Evolutionary conservation across 2,888 invertebrate species (phyloP).

Genomic region (Tachina fera): DNA sequence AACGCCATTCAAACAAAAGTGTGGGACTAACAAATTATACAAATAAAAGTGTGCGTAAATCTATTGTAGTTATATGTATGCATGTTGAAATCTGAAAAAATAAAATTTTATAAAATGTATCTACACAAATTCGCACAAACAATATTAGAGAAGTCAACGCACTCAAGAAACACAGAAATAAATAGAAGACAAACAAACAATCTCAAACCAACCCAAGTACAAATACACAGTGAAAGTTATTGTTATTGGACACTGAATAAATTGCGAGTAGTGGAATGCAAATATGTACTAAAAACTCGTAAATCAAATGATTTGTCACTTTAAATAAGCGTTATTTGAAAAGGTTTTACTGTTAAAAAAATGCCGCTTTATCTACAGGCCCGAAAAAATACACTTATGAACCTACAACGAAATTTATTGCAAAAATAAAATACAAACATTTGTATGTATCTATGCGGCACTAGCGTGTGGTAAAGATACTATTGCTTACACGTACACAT

Average conservation of each 20-base stretch:
- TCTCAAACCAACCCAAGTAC: slow-evolving; percentile 22
- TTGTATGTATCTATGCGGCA: too few species aligned
- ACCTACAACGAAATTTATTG: neutral
- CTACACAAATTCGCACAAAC: slow-evolving; percentile 44
- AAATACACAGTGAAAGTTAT: slow-evolving; percentile 41
- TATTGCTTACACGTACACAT: too few species aligned
- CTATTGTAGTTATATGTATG: neutral
- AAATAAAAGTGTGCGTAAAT: neutral
- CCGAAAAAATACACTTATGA: slow-evolving; percentile 12
- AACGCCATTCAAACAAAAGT: neutral
- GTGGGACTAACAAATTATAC: neutral
- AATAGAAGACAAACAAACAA: slow-evolving; percentile 37
- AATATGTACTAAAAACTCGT: too few species aligned
- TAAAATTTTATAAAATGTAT: slow-evolving; percentile 2
- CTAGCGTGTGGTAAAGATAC: too few species aligned
- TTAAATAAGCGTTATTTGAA: neutral
- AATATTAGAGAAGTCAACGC: slow-evolving; percentile 59
- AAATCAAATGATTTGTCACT: slow-evolving; percentile 11
- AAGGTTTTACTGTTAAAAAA: slow-evolving; percentile 8
- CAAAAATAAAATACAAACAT: too few species aligned
- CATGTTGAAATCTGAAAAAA: slow-evolving; percentile 12
- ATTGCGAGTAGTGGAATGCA: neutral
- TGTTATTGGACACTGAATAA: neutral
- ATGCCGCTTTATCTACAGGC: neutral
- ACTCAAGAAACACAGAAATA: slow-evolving; percentile 62